Conservation (phyloP, 2,888 invertebrate genomes). For the Macrosoma leucophasiata region DNA sequence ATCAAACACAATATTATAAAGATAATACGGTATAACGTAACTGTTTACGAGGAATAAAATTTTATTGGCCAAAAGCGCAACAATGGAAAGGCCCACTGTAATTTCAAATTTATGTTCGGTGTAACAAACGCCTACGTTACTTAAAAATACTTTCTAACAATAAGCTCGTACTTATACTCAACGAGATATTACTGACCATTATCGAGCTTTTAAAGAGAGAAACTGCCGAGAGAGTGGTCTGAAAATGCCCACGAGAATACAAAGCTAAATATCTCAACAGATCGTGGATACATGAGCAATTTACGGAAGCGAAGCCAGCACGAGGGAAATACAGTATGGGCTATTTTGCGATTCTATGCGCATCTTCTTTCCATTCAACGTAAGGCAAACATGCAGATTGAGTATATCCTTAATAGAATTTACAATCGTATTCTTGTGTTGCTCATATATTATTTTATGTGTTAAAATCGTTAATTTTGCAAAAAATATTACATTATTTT, state of each 20-base stretch:
- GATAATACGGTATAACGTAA: too few relatives aligned
- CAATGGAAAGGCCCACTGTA: too few relatives aligned
- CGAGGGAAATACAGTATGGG: constrained; percentile 33
- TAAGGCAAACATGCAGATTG: constrained; percentile 48
- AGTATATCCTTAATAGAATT: too few relatives aligned
- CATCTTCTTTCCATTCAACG: constrained; percentile 11
- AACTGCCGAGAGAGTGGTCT: constrained; percentile 36
- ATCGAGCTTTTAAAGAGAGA: constrained; percentile 32
- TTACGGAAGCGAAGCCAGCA: constrained; percentile 35
- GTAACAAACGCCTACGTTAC: constrained; percentile 29
- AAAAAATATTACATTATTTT: too few relatives aligned
- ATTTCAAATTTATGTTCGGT: constrained; percentile 34
- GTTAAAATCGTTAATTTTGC: too few relatives aligned
- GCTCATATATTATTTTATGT: too few relatives aligned
- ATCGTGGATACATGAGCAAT: constrained; percentile 33
- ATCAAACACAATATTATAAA: too few relatives aligned
- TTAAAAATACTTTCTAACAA: constrained; percentile 49
- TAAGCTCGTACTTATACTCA: constrained; percentile 32
- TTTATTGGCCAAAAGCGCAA: too few relatives aligned
- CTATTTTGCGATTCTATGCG: constrained; percentile 20
- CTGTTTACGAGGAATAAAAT: too few relatives aligned
- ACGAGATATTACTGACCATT: constrained; percentile 41
- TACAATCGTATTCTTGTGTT: too few relatives aligned
- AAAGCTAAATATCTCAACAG: constrained; percentile 38
- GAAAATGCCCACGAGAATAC: constrained; percentile 36